phyloP scores from a whole-genome alignment of 1,140 invertebrate genomes.

The Laupala kohalensis region DNA sequence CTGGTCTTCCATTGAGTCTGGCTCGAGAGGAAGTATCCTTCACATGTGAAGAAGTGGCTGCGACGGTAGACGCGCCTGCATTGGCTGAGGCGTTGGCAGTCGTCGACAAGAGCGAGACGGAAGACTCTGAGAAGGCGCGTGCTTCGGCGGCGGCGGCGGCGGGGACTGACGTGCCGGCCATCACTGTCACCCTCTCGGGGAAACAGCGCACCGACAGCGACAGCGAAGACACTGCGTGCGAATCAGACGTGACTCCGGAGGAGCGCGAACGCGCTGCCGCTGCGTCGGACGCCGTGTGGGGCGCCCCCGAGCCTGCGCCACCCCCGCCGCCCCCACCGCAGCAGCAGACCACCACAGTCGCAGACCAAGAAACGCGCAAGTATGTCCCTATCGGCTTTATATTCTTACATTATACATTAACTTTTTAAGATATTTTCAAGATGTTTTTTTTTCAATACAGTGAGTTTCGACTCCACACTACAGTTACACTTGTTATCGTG shows the following conservation, averaged over 20 bases:
- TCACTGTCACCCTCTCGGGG: constrained; percentile 16
- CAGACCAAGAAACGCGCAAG: not conserved
- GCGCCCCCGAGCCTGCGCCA: constrained; percentile 39
- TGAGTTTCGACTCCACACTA: too few relatives aligned
- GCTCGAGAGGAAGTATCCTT: not conserved
- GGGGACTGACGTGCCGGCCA: constrained; percentile 13
- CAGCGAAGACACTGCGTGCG: constrained; percentile 37
- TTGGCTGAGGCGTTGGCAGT: not conserved
- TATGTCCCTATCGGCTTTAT: too few relatives aligned
- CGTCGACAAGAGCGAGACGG: constrained; percentile 36
- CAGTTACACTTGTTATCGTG: too few relatives aligned
- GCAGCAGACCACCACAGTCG: too few relatives aligned
- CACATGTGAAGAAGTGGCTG: not conserved
- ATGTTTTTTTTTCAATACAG: too few relatives aligned
- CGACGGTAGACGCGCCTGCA: not conserved
- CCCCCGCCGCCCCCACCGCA: too few relatives aligned
- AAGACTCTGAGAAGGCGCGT: constrained; percentile 31
- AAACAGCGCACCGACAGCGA: constrained; percentile 17
- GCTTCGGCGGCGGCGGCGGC: constrained; percentile 26
- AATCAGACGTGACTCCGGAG: constrained; percentile 33
- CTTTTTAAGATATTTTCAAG: too few relatives aligned
- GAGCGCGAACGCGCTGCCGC: constrained; percentile 10
- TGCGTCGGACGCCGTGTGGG: constrained; percentile 40
- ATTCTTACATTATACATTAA: too few relatives aligned
- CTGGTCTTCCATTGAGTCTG: not conserved